Evolutionary conservation across 1,140 invertebrate species (phyloP).

Genomic region (Andrena cerasifolii): DNA sequence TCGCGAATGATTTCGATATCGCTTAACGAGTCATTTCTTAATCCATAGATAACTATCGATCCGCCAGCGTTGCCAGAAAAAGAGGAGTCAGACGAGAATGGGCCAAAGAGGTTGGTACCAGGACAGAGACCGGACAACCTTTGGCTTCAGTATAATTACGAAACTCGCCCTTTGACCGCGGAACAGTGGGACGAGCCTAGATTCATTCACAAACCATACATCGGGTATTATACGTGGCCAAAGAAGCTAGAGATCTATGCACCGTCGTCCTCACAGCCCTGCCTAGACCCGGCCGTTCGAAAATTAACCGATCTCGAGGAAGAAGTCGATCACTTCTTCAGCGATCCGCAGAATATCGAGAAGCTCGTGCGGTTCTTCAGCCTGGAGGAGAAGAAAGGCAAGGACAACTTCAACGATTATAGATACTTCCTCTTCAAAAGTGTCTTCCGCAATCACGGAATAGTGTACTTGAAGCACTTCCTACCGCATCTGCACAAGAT

Average conservation of each 20-base stretch:
- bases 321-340: slow-evolving; percentile 88
- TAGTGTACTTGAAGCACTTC: slow-evolving; percentile 85
- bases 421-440: slow-evolving; percentile 89
- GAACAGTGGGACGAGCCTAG: slow-evolving; percentile 89
- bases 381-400: slow-evolving; percentile 93
- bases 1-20: slow-evolving; percentile 4
- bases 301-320: slow-evolving; percentile 84
- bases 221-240: slow-evolving; percentile 93
- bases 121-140: slow-evolving; percentile 87
- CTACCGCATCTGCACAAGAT: slow-evolving; percentile 86
- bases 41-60: slow-evolving; percentile 68
- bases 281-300: slow-evolving; percentile 80
- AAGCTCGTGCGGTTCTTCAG: slow-evolving; percentile 89
- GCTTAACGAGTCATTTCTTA: slow-evolving; percentile 13
- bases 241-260: slow-evolving; percentile 86
- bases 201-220: slow-evolving; percentile 87
- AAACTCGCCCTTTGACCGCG: slow-evolving; percentile 83
- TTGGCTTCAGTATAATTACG: slow-evolving; percentile 89
- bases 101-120: slow-evolving; percentile 64
- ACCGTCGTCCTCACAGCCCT: slow-evolving; percentile 85
- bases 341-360: slow-evolving; percentile 86
- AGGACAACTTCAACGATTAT: slow-evolving; percentile 89
- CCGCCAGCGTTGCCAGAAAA: neutral
- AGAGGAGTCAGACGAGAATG: slow-evolving; percentile 45
- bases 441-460: slow-evolving; percentile 91